Base-by-base conservation (phyloP, 2,888 invertebrate species). In the Scelioninae gen. 2 region DNA sequence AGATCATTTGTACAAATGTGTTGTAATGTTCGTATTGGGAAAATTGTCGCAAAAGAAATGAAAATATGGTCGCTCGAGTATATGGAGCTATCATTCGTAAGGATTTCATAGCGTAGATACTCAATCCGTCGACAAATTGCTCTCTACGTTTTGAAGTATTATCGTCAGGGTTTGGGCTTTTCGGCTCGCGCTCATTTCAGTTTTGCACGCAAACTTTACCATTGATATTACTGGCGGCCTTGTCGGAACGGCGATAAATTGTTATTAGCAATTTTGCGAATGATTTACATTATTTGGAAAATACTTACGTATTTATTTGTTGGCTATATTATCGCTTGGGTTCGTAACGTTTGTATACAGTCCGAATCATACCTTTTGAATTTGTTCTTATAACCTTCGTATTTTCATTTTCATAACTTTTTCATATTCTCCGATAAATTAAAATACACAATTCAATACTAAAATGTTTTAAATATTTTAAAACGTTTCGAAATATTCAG, bases 81-180 rank as follows among this genome's bases (percentile, higher is more conserved):
- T 35, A 9, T 16, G 15, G 28, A 18, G 15, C 48, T 55, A 33
- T 2, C 19, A 58, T 53, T 63, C 28, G 57, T 63, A 61, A 65
- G 48, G 33, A 33, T 43, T 60, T 70, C 58, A 60, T 68, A 64
- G 61, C 68, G 61, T 73, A 52, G 63, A 69, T 67, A 67, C 63
- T 70, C 61, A 60, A 57, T 46, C 15, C 52, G 65, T 52, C 45
- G 65, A 70, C 73, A 43, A 70, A 50, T 33, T 73, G 76, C 76
- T 77, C 76, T 77, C 77, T 77, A 75, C 43, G 68, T 53, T 65
- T 70, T 37, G 35, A 76, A 76, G 76, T 76, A 76, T 76, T 76
- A 74, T 69, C 35, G 33, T 48, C 25, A 45, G 25, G 19, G 45
- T 52, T 28, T 16, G 28, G 31, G 31, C 33, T 41, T 10, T 31